Evolutionary conservation across 2,113 vertebrate species (phyloP), one percentile per base, ranked within the genome.

Genomic region (Ciconia boyciana): DNA sequence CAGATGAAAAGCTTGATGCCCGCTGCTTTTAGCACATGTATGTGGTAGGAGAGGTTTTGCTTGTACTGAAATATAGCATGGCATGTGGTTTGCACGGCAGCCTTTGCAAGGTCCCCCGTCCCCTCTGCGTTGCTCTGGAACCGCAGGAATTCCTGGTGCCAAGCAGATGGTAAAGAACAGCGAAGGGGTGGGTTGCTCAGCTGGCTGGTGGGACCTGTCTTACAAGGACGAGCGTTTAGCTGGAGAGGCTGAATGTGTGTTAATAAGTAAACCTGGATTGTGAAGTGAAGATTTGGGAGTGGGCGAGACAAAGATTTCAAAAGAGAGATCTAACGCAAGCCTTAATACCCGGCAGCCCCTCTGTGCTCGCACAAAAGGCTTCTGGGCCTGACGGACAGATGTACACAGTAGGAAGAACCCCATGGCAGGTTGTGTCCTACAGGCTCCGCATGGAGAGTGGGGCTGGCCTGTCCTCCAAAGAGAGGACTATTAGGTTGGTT

Each of bases 51-150:
- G 68, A 21, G 58, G 68, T 5, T 2, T 6, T 15, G 64, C 57
- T 28, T 7, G 3, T 3, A 3, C 18, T 2, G 26, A 16, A 43
- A 10, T 1, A 16, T 5, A 26, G 44, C 11, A 2, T 1, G 10
- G 18, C 2, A 6, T 10, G 6, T 6, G 17, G 36, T 41, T 15
- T 57, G n/a, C 4, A 2, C 0, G 16, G 39, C 34, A 24, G 61
- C 44, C 49, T 24, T 24, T 14, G 49, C 26, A 8, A 13, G 34
- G 43, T 6, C 7, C 17, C 43, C 18, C 10, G 6, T 4, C 26
- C 70, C 1, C 15, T 1, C 49, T 0, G 26, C 2, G 10, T 4
- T 11, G 44, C 46, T 29, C 60, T 26, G 65, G 70, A 10, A 5
- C 16, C 29, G 60, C 48, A 34, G 72, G 10, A 58, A 11, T 7